A percentile compares a stretch with the other conserved stretches of the same genome.
phyloP scores from a whole-genome alignment of 2,888 invertebrate genomes.

The Timema cristinae region DNA sequence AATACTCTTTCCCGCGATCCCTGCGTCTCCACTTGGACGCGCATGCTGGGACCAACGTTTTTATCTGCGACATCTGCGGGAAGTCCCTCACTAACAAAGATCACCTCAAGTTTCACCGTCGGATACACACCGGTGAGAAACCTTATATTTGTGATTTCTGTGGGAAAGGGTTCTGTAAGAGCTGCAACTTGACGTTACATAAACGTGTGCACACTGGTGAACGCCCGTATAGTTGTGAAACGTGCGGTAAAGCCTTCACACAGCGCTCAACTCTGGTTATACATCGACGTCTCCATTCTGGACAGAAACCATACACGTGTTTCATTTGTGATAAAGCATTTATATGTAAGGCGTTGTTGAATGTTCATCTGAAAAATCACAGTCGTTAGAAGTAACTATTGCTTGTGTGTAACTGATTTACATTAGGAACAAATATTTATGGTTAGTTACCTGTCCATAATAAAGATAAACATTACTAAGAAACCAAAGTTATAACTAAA shows the following conservation, averaged over 20 bases:
- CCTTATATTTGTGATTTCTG: constrained; percentile 36
- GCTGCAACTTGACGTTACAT: constrained; percentile 47
- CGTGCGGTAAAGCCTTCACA: constrained; percentile 50
- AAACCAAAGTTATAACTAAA: too few species aligned
- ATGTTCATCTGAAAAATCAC: constrained; percentile 40
- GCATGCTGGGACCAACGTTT: constrained; percentile 24
- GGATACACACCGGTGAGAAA: constrained; percentile 37
- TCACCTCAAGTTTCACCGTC: constrained; percentile 35
- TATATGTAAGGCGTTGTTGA: constrained; percentile 46
- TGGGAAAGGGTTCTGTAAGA: constrained; percentile 41
- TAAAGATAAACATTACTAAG: too few species aligned
- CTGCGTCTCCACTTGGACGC: constrained; percentile 34
- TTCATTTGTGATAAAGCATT: constrained; percentile 46
- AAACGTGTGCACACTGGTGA: constrained; percentile 49
- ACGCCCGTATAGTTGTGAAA: constrained; percentile 49
- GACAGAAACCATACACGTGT: constrained; percentile 47
- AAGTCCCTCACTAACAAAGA: constrained; percentile 33
- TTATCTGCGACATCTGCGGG: constrained; percentile 29
- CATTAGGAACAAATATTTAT: too few species aligned
- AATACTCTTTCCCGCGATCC: constrained; percentile 34
- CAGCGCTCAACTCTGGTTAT: constrained; percentile 51
- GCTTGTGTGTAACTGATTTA: too few species aligned
- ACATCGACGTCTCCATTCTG: constrained; percentile 49
- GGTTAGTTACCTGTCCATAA: too few species aligned
- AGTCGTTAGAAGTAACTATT: not conserved